Percentiles rank a stretch among this genome's conserved stretches.
Conservation (phyloP, 2,888 invertebrate genomes). For the Hydrotaea cyrtoneurina region DNA sequence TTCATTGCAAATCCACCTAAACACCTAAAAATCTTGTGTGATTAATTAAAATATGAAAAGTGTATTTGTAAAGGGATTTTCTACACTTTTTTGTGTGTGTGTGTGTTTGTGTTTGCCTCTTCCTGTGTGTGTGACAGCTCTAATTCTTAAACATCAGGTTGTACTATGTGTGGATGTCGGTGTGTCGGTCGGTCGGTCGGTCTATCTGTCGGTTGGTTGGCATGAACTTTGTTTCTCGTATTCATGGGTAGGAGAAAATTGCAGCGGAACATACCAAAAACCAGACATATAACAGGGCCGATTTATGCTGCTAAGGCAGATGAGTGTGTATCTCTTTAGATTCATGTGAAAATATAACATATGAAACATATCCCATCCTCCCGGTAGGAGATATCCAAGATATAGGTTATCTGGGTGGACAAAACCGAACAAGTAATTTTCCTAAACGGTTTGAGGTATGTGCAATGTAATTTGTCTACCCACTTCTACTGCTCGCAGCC, state of each 20-base stretch:
- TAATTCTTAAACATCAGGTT: neutral
- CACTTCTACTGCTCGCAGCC: no score
- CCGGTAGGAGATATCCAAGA: no score
- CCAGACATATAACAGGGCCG: neutral
- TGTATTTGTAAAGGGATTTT: constrained; percentile 24
- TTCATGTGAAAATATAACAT: neutral
- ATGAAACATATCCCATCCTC: neutral
- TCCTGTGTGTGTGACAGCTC: neutral
- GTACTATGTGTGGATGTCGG: neutral
- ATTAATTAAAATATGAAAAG: constrained; percentile 18
- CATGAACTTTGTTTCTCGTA: constrained; percentile 2
- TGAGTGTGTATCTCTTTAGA: neutral
- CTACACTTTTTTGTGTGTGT: neutral
- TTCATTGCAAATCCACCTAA: neutral
- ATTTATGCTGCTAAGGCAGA: neutral
- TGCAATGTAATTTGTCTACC: no score
- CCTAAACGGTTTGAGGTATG: no score
- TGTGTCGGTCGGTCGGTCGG: neutral
- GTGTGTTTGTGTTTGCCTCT: no score
- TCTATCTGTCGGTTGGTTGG: neutral
- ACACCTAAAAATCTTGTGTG: constrained; percentile 10
- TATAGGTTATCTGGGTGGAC: no score
- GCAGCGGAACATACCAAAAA: constrained; percentile 1
- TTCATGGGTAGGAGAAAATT: neutral
- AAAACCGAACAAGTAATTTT: no score